phyloP scores from a whole-genome alignment of 2,113 vertebrate species.

The Chloropsis cyanopogon region DNA sequence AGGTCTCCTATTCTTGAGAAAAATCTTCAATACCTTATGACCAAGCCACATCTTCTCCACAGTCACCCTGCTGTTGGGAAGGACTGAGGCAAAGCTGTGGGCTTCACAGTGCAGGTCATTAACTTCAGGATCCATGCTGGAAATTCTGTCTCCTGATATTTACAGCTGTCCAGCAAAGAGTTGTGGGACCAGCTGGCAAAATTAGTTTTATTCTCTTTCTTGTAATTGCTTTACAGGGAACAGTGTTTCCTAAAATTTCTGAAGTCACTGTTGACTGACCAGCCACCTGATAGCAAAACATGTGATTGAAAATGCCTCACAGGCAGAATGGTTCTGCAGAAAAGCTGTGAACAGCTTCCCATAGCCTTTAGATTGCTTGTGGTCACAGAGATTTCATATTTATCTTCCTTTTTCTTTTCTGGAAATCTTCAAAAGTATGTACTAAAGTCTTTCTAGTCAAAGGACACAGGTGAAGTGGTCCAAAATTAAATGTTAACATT shows the following conservation, averaged over 20 bases:
- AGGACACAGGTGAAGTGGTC: neutral
- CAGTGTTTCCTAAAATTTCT: neutral
- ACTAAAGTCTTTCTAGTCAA: neutral
- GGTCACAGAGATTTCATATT: neutral
- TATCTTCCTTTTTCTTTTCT: neutral
- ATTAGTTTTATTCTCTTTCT: neutral
- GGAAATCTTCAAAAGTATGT: neutral
- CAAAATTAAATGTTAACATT: neutral
- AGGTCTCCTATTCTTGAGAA: neutral
- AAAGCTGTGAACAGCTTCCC: neutral
- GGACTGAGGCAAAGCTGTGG: neutral
- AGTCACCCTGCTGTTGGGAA: neutral
- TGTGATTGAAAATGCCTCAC: neutral
- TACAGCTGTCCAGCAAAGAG: neutral
- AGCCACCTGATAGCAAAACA: neutral
- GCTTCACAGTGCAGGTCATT: neutral
- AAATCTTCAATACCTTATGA: neutral
- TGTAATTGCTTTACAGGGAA: neutral
- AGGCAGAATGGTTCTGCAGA: neutral
- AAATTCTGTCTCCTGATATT: neutral
- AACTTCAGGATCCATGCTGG: accelerated
- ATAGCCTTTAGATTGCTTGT: neutral
- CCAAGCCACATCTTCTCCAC: neutral
- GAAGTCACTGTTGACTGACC: neutral
- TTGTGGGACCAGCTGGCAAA: neutral